These are phyloP conservation scores for Spilosoma lubricipeda DNA, from an alignment of 2,888 invertebrate genomes.

Conservation along the genomic window DNA sequence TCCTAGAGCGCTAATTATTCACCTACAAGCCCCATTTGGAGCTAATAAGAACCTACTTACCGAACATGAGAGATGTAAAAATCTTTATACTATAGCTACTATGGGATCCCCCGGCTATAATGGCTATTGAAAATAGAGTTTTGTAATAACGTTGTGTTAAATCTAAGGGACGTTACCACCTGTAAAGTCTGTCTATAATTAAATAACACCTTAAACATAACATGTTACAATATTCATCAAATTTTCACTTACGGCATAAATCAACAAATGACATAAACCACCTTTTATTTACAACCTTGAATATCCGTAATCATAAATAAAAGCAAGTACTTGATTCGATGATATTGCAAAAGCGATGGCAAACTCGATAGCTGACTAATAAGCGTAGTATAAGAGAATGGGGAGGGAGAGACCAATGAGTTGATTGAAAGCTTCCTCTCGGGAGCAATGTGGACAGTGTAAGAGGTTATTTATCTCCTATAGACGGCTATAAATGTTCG, in stretches of 20 bases:
- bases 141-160: too few species aligned
- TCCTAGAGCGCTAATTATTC: too few species aligned
- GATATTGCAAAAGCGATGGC: constrained; percentile 55
- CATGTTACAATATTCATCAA: background rate
- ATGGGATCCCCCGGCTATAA: too few species aligned
- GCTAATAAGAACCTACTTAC: too few species aligned
- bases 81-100: too few species aligned
- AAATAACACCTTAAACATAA: background rate
- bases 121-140: too few species aligned
- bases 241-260: background rate
- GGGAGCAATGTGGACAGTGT: constrained; percentile 49
- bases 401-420: constrained; percentile 45
- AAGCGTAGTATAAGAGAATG: constrained; percentile 32
- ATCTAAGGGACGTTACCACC: background rate
- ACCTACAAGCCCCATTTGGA: too few species aligned
- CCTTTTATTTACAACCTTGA: constrained; percentile 16
- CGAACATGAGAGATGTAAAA: too few species aligned
- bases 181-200: background rate
- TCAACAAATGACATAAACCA: background rate
- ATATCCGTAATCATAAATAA: constrained; percentile 63
- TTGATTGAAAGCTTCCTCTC: constrained; percentile 64
- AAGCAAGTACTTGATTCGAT: constrained; percentile 60
- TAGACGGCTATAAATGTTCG: constrained; percentile 45
- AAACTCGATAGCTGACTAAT: constrained; percentile 61
- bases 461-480: constrained; percentile 54